Conservation (phyloP, 2,113 vertebrate genomes). For the Elgaria multicarinata region DNA sequence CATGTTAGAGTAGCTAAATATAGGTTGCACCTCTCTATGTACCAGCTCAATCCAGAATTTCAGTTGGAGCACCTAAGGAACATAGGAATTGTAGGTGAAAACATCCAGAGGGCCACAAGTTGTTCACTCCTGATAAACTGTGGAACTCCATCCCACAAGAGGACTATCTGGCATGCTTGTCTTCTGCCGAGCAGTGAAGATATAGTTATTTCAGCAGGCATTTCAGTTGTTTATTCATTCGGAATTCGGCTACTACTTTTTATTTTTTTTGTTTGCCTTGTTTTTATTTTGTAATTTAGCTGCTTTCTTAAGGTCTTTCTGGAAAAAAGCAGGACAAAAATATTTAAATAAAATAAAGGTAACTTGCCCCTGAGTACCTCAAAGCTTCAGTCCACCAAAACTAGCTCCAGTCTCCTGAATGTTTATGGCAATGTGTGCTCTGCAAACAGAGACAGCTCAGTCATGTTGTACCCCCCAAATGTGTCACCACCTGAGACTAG, state of each 20-base stretch:
- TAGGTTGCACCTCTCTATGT: no score
- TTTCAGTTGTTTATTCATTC: not conserved
- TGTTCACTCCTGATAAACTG: no score
- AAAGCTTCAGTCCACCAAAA: not conserved
- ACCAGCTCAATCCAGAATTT: no score
- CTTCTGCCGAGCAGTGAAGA: no score
- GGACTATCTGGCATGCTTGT: no score
- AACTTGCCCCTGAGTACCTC: not conserved
- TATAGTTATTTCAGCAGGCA: not conserved
- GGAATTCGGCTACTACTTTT: not conserved
- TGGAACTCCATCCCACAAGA: no score
- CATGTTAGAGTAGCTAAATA: no score
- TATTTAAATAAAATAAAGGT: not conserved
- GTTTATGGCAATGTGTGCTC: not conserved
- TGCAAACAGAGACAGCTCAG: not conserved
- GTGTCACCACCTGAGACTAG: not conserved
- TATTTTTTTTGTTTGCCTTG: not conserved
- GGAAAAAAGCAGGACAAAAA: not conserved
- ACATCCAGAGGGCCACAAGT: no score
- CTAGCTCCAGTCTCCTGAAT: not conserved
- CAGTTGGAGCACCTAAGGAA: no score
- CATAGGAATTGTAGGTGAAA: no score
- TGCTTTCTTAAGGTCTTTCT: not conserved
- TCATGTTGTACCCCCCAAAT: not conserved
- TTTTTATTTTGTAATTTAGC: not conserved